These are phyloP conservation scores for Geococcyx californianus DNA, from an alignment of 2,113 vertebrate species.

Conservation along the genomic window DNA sequence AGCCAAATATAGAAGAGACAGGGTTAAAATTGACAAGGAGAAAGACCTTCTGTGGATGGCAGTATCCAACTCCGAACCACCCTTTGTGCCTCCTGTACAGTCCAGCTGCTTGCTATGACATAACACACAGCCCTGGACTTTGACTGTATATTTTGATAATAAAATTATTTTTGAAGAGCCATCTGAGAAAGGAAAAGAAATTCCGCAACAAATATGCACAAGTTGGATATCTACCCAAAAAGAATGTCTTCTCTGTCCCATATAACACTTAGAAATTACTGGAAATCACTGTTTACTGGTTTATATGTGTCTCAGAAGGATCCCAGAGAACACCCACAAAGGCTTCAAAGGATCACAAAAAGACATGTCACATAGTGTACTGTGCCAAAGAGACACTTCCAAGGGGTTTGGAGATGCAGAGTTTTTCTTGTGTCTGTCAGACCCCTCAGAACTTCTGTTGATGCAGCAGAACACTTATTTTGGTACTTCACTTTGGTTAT, in stretches of 20 bases:
- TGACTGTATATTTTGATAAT: neutral
- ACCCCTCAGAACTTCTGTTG: neutral
- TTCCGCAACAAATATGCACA: neutral
- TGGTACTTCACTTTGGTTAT: neutral
- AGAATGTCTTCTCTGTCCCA: neutral
- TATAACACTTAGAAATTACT: neutral
- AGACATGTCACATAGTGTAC: neutral
- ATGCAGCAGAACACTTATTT: neutral
- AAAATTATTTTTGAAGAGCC: neutral
- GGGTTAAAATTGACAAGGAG: neutral
- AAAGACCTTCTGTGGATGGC: neutral
- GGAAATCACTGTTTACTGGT: neutral
- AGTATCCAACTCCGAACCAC: neutral
- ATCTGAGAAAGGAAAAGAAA: neutral
- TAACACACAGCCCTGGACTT: neutral
- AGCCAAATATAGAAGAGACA: neutral
- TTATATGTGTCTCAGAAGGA: slow-evolving; percentile 21
- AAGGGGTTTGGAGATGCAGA: neutral
- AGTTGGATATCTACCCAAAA: neutral
- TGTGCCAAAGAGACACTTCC: neutral
- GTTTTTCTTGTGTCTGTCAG: neutral
- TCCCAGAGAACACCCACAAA: neutral
- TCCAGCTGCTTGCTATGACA: neutral
- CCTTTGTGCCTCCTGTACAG: neutral
- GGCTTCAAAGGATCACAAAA: neutral